Conservation (phyloP, 2,113 vertebrate species). For the Ophiodon elongatus region DNA sequence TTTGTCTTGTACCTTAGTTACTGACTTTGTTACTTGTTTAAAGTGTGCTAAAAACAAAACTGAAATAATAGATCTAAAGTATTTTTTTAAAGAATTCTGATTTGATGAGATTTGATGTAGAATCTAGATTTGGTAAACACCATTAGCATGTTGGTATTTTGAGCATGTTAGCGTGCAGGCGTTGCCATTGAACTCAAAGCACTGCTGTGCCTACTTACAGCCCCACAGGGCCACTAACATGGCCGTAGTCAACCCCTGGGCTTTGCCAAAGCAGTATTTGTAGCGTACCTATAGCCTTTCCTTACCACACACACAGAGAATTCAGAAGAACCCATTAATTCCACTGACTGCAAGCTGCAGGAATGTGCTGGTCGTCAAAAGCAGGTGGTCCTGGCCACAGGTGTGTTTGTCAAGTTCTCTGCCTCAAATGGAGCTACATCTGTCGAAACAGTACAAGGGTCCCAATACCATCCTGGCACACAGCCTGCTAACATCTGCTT, state of each 20-base stretch:
- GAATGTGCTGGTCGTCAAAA: slow-evolving; percentile 53
- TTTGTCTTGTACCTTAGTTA: neutral
- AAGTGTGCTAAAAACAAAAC: neutral
- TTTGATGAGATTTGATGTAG: neutral
- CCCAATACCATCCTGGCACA: slow-evolving; percentile 29
- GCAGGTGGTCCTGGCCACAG: slow-evolving; percentile 73
- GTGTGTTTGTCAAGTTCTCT: slow-evolving; percentile 58
- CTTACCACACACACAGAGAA: slow-evolving; percentile 4
- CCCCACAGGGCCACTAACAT: neutral
- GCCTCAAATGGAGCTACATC: slow-evolving; percentile 52
- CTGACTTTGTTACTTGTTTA: neutral
- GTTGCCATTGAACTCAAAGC: neutral
- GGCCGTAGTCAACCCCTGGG: neutral
- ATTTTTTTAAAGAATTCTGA: neutral
- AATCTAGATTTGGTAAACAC: neutral
- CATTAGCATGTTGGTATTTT: neutral
- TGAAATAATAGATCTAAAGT: neutral
- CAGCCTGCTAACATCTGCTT: slow-evolving; percentile 64
- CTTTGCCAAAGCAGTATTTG: slow-evolving; percentile 21
- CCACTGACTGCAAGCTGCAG: slow-evolving; percentile 25
- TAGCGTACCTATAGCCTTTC: slow-evolving; percentile 1
- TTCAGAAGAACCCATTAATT: slow-evolving; percentile 26
- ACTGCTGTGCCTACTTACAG: too few species aligned
- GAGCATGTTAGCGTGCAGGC: neutral
- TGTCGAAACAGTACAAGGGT: slow-evolving; percentile 31